These are phyloP conservation scores for Teleogryllus oceanicus DNA, from an alignment of 2,888 invertebrate genomes.

Conservation along the genomic window DNA sequence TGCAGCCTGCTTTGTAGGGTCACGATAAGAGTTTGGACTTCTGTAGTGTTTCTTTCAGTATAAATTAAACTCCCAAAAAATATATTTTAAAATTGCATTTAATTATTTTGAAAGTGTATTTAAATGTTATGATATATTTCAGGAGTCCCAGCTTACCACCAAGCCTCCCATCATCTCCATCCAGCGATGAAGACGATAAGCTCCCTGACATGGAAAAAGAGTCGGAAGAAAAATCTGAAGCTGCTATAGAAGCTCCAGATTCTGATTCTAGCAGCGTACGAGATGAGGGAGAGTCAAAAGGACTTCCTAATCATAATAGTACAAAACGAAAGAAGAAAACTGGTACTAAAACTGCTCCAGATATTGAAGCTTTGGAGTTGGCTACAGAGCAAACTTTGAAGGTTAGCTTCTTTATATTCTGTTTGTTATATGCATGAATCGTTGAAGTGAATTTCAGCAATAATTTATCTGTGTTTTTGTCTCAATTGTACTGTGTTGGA, in stretches of 20 bases:
- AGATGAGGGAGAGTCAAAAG: constrained; percentile 37
- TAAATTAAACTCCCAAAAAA: no score
- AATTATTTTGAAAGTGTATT: no score
- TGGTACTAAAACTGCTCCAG: constrained; percentile 57
- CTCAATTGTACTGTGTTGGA: no score
- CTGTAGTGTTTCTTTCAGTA: no score
- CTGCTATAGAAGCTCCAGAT: constrained; percentile 9
- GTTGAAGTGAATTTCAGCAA: no score
- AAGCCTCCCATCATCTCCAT: not conserved
- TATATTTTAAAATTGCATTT: no score
- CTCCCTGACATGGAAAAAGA: constrained; percentile 38
- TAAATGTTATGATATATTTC: not conserved
- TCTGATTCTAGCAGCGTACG: constrained; percentile 25
- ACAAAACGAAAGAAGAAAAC: constrained; percentile 46
- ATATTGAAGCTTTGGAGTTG: constrained; percentile 64
- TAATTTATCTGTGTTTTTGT: no score
- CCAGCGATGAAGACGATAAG: not conserved
- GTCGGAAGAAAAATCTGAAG: constrained; percentile 25
- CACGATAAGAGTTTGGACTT: no score
- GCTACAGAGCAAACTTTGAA: constrained; percentile 72
- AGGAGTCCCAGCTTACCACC: constrained; percentile 11
- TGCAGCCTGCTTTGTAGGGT: no score
- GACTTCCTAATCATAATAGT: constrained; percentile 26
- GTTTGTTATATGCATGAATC: no score
- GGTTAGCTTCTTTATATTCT: constrained; percentile 35